These are phyloP conservation scores for Syngnathus acus DNA, from an alignment of 2,797 vertebrate species.

Conservation along the genomic window DNA sequence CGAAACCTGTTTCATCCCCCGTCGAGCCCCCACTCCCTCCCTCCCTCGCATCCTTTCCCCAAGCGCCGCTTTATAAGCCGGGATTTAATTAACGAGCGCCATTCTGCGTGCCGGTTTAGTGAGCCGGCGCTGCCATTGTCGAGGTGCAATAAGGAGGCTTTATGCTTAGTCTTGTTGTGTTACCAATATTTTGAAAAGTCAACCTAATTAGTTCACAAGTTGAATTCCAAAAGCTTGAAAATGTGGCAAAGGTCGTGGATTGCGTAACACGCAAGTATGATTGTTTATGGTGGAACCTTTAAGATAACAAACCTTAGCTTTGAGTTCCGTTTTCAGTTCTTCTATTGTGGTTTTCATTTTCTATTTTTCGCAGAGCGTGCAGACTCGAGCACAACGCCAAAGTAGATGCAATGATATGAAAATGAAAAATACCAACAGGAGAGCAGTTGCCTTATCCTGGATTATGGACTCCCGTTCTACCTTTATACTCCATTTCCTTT, in stretches of 20 bases:
- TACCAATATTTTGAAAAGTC: neutral
- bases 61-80: conserved; percentile 59
- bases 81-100: conserved; percentile 63
- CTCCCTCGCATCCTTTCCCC: conserved; percentile 41
- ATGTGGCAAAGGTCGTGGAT: neutral
- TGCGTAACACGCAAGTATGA: neutral
- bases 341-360: neutral
- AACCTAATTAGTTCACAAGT: neutral
- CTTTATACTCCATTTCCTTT: neutral
- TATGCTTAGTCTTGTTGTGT: conserved; percentile 25
- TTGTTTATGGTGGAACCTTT: neutral
- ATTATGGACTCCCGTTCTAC: neutral
- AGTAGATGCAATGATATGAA: neutral
- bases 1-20: conserved; percentile 43
- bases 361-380: neutral
- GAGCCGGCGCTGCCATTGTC: conserved; percentile 38
- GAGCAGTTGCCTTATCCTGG: neutral
- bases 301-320: neutral
- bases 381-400: neutral
- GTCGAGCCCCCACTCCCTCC: conserved; percentile 16
- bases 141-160: conserved; percentile 35
- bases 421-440: neutral
- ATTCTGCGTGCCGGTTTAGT: conserved; percentile 38
- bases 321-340: neutral
- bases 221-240: neutral